A percentile compares a stretch with the other conserved stretches of the same genome.
phyloP scores from a whole-genome alignment of 2,113 vertebrate species.

The Bubalus kerabau region DNA sequence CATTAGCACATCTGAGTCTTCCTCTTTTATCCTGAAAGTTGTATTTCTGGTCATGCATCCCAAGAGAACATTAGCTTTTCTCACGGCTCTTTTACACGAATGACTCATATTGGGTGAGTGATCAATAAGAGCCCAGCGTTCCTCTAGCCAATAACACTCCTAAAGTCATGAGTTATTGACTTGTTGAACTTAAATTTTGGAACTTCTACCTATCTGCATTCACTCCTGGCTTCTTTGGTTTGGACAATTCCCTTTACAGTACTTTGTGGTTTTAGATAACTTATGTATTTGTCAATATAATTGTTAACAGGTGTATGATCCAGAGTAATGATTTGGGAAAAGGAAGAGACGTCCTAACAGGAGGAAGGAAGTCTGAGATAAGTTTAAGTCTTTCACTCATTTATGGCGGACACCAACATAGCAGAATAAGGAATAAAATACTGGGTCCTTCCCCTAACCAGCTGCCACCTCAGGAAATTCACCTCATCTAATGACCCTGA shows the following conservation, averaged over 20 bases:
- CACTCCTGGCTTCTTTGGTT: background rate
- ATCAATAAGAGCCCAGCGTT: background rate
- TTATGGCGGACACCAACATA: background rate
- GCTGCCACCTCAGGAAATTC: background rate
- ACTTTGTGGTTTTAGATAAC: background rate
- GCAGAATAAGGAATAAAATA: background rate
- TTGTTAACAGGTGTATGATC: background rate
- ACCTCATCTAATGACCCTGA: background rate
- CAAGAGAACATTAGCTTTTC: background rate
- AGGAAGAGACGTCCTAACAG: background rate
- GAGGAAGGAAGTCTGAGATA: background rate
- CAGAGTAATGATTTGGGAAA: background rate
- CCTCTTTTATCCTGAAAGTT: background rate
- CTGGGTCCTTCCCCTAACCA: background rate
- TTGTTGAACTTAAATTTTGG: background rate
- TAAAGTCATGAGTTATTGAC: background rate
- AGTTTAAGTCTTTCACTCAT: background rate
- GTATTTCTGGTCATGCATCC: background rate
- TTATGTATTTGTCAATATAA: background rate
- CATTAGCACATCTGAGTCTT: background rate
- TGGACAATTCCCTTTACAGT: background rate
- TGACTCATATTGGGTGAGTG: background rate
- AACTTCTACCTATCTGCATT: background rate
- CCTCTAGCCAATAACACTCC: background rate
- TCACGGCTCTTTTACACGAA: background rate